Base-by-base conservation (phyloP, 2,113 vertebrate species). In the Nicator chloris region DNA sequence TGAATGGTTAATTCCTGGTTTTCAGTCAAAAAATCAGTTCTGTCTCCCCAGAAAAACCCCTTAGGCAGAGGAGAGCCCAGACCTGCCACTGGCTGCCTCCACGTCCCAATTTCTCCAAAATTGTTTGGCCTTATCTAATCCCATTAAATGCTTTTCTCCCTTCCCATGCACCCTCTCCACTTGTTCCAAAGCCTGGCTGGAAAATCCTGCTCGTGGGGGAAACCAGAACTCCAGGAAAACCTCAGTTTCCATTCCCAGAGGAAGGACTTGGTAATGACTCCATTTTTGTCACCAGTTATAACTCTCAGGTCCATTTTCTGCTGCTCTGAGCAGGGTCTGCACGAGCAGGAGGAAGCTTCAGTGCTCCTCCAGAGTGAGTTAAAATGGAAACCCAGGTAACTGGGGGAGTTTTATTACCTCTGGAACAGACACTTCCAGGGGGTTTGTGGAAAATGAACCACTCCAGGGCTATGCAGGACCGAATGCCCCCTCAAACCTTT, bases 381-480 rank as follows among this genome's bases (percentile, higher is more conserved):
- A 65, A 96, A 97, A 95, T 90, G 94, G 91, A 95, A 97, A 94
- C 68, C 59, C 63, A 40, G 51, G 88, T 72, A 90, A 92, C 45
- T 39, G 86, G 82, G 88, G 77, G 56, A 56, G 33, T 42, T 91
- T 94, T 93, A 68, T 96, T 84, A 85, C 92, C 87, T 93, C 66
- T 49, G 56, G 75, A 44, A 86, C 77, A 72, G 35, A 49, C 30
- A 63, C 47, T 94, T 94, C 86, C 73, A 53, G 22, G 10, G 31
- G 3, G 20, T 13, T 37, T 40, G 45, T n/a, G 47, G 86, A 47
- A 90, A 81, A 88, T 31, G 5, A 86, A 35, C 49, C 12, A 23
- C 26, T 26, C 39, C 40, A 11, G 44, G 26, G 31, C 37, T 15
- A 4, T 6, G 26, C 10, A 68, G 63, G 60, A 68, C 27, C 15